Conservation (phyloP, 2,797 vertebrate genomes). For the Chelon labrosus region DNA sequence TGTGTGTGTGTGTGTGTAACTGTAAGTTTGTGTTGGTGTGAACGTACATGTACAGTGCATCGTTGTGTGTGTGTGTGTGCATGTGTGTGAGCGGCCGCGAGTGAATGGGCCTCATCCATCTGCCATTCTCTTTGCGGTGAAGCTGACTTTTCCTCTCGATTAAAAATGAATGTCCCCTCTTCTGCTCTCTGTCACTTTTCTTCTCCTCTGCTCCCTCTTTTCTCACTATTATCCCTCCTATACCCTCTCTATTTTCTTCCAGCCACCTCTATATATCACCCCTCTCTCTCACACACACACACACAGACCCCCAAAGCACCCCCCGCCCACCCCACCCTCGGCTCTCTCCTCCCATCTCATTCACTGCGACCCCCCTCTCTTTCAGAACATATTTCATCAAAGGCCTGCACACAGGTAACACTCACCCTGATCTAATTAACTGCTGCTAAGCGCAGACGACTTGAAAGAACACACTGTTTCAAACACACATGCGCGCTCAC, state of each 20-base stretch:
- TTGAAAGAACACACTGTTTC: constrained; percentile 62
- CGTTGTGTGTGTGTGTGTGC: constrained; percentile 28
- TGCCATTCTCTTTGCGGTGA: constrained; percentile 44
- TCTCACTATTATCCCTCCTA: constrained; percentile 35
- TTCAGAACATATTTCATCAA: constrained; percentile 81
- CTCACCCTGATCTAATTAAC: constrained; percentile 80
- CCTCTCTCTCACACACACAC: neutral
- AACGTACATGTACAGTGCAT: constrained; percentile 3
- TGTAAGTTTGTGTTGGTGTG: constrained; percentile 5
- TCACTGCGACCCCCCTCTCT: constrained; percentile 37
- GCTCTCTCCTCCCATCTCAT: constrained; percentile 58
- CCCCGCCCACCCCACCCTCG: constrained; percentile 8
- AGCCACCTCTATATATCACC: constrained; percentile 63
- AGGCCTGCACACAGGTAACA: constrained; percentile 77
- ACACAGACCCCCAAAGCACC: constrained; percentile 14
- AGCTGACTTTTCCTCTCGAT: constrained; percentile 61
- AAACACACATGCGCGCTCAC: constrained; percentile 4
- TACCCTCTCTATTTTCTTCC: constrained; percentile 63
- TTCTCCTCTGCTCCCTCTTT: constrained; percentile 30
- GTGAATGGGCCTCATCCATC: constrained; percentile 54
- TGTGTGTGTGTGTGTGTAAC: neutral
- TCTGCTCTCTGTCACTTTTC: constrained; percentile 67
- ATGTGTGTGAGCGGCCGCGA: constrained; percentile 27
- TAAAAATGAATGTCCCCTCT: constrained; percentile 73
- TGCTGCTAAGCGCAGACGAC: constrained; percentile 71